Base-by-base conservation (phyloP, 2,113 vertebrate species). In the Myrmophylax atrothorax region DNA sequence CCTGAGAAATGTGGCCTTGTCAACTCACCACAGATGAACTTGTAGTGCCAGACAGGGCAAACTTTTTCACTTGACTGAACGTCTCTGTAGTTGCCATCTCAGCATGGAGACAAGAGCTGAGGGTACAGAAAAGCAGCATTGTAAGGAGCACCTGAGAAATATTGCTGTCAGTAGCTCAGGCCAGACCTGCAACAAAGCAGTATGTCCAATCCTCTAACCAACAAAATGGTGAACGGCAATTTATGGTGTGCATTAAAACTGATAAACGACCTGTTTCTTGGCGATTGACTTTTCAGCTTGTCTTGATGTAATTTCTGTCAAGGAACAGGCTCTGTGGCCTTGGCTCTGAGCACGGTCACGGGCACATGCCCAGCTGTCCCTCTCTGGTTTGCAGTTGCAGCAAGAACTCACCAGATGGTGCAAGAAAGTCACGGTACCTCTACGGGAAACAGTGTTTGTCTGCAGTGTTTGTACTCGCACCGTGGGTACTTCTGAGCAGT, bases 401-500 rank as follows among this genome's bases (percentile, higher is more conserved):
- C 88, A 67, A 11, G 37, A 73, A 47, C 37, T 80, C 97, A 66
- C 58, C 90, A 97, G 97, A 86, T 96, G 97, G 97, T 82, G 95
- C 94, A 67, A 94, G 78, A 86, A 60, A 79, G 81, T 86, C 89
- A 6, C 0, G 1, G 58, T 70, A 55, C 25, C 42, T 73, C 47
- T 55, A 67, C 8, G 42, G 62, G 68, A 20, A 2, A 4, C 37
- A 3, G 11, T 7, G 29, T 31, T 46, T 77, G 7, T 62, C 35
- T 28, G 0, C 37, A 28, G 55, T 14, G 1, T 33, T 69, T 50
- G 40, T 33, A 58, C 29, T 67, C 6, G 3, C n/a, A 15, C 16
- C 0, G 0, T 47, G 23, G 44, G 6, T 28, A 6, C 26, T 50
- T 53, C 55, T 15, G 40, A 79, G 73, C 58, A n/a, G n/a, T 10